A percentile compares a stretch with the other conserved stretches of the same genome.
Evolutionary conservation across 2,888 invertebrate genomes (phyloP).

Genomic region (Eristalinus sepulchralis): DNA sequence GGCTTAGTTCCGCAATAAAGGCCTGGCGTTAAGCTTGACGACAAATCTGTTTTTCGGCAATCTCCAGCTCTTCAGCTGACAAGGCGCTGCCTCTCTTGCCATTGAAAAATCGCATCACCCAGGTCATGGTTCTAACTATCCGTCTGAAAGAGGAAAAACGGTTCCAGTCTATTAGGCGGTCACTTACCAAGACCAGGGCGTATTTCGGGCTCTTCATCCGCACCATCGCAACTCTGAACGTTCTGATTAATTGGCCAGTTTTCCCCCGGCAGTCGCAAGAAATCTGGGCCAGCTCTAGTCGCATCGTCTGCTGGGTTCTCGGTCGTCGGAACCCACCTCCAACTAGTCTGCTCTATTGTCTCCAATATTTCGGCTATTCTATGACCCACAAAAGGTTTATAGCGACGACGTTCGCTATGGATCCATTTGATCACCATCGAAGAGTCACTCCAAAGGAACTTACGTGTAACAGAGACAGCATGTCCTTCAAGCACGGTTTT

Average conservation of each 20-base stretch:
- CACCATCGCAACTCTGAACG: no score
- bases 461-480: no score
- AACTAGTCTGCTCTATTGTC: no score
- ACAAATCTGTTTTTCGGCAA: constrained; percentile 8
- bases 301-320: not conserved
- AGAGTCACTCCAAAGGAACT: constrained; percentile 45
- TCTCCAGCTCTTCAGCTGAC: no score
- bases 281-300: constrained; percentile 30
- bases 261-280: not conserved
- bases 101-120: constrained; percentile 21
- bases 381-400: constrained; percentile 59
- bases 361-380: constrained; percentile 18
- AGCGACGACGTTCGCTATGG: not conserved
- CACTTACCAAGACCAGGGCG: constrained; percentile 10
- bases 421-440: constrained; percentile 40
- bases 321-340: constrained; percentile 11
- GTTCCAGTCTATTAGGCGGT: no score
- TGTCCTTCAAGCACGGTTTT: not conserved
- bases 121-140: no score
- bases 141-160: no score
- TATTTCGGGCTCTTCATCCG: no score
- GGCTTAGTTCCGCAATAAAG: not conserved
- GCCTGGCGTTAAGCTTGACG: constrained; percentile 17
- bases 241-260: no score
- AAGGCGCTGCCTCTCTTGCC: no score